These are phyloP conservation scores for Brachionus asplanchnoidis DNA, from an alignment of 1,140 invertebrate genomes.

Conservation along the genomic window DNA sequence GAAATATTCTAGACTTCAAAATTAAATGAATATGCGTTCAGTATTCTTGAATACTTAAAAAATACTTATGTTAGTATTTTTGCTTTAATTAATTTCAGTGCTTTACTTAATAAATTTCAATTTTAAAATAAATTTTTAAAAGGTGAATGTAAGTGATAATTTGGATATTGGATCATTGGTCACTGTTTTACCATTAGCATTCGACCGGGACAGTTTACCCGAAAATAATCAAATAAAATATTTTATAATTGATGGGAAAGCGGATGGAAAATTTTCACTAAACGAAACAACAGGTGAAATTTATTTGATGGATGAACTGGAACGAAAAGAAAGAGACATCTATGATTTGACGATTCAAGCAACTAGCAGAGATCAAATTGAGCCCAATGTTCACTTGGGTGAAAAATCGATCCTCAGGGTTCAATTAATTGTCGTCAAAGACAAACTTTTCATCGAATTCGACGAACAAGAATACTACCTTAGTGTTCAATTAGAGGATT, in stretches of 20 bases:
- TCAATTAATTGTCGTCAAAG: slow-evolving; percentile 2
- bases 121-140: not conserved
- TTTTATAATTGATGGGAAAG: not conserved
- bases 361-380: not conserved
- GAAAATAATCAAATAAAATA: slow-evolving; percentile 18
- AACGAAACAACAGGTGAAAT: slow-evolving; percentile 17
- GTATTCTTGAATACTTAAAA: no score
- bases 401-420: not conserved
- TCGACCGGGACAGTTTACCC: not conserved
- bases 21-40: no score
- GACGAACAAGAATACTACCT: slow-evolving; percentile 27
- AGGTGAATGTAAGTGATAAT: not conserved
- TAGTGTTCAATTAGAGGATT: not conserved
- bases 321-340: not conserved
- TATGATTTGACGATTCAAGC: slow-evolving; percentile 20
- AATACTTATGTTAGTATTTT: no score
- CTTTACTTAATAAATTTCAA: not conserved
- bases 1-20: no score
- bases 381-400: not conserved
- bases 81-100: no score
- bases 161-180: slow-evolving; percentile 22
- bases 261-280: not conserved
- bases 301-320: slow-evolving; percentile 3
- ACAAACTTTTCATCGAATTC: slow-evolving; percentile 34
- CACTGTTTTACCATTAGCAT: slow-evolving; percentile 4